Evolutionary conservation across 2,797 vertebrate species (phyloP), one percentile per base, ranked within the genome.

Genomic region (Pteronotus mesoamericanus): DNA sequence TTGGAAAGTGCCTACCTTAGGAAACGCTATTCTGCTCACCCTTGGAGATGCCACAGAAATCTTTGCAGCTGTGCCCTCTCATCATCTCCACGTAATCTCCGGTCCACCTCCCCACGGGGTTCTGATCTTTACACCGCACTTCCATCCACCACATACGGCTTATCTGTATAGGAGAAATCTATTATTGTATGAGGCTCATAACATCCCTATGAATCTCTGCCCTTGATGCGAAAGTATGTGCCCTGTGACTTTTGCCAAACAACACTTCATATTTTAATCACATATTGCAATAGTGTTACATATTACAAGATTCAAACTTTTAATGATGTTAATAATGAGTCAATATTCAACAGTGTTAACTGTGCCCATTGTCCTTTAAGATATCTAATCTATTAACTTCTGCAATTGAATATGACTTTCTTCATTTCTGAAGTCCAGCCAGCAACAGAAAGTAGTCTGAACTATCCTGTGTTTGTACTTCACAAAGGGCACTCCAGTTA

Each of bases 371-470:
- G 91, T 72, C 68, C 77, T 96, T 97, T 72, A 93, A 83, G n/a
- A 24, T 42, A 57, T 59, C 86, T 91, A 68, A 78, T 89, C 69
- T 95, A 11, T 59, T 90, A 74, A 18, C 59, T 80, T 55, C 29
- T 55, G 22, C 59, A 64, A n/a, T 86, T 92, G 78, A 89, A 55
- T 82, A 39, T 51, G 68, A 53, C 91, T 66, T 61, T 37, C 88
- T 90, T 94, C 68, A 71, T 89, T 97, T 96, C 88, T 94, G 78
- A 97, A 96, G 59, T 86, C 78, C 61, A 68, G 75, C 75, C 80
- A 95, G 37, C 39, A 46, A 16, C 57, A 66, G 71, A 84, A 69
- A 89, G 9, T 19, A 78, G 61, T 37, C 66, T 22, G 57, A 88
- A 84, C 78, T 64, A 32, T 34, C 69, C 75, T 69, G 51, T 94